Conservation (phyloP, 2,797 vertebrate genomes). For the Atherinosoma microstoma region DNA sequence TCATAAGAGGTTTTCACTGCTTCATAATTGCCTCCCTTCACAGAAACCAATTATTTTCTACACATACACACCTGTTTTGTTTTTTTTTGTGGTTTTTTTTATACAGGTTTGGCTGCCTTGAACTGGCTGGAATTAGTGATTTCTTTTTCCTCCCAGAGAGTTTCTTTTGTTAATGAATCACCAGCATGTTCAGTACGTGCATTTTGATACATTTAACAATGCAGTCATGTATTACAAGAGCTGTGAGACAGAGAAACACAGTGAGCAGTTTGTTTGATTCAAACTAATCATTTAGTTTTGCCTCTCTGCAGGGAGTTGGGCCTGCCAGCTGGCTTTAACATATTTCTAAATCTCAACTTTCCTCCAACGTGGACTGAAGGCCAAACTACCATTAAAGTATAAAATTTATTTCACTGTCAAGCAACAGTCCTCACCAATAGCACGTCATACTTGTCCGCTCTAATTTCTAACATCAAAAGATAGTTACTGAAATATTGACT, state of each 20-base stretch:
- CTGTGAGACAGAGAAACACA: conserved; percentile 6
- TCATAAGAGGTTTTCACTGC: conserved; percentile 35
- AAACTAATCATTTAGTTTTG: conserved; percentile 34
- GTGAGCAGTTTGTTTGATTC: conserved; percentile 30
- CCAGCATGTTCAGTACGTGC: background rate
- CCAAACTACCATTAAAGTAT: conserved; percentile 30
- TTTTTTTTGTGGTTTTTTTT: no score
- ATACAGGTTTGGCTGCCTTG: conserved; percentile 26
- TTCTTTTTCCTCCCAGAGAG: conserved; percentile 10
- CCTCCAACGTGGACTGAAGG: conserved; percentile 16
- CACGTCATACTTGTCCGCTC: conserved; percentile 18
- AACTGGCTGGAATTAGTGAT: conserved; percentile 11
- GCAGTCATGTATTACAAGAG: background rate
- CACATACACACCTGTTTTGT: background rate
- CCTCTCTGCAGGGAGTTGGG: conserved; percentile 23
- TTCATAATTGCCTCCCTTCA: conserved; percentile 36
- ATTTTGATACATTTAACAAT: background rate
- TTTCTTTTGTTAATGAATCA: conserved; percentile 26
- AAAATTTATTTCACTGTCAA: conserved; percentile 35
- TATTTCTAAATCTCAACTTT: conserved; percentile 25
- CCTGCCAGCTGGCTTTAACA: conserved; percentile 31
- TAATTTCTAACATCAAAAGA: conserved; percentile 36
- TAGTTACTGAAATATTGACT: conserved; percentile 67
- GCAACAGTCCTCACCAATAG: conserved; percentile 12
- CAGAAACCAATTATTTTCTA: conserved; percentile 59